Evolutionary conservation across 2,797 vertebrate genomes (phyloP).

Genomic region (Scleropages formosus): DNA sequence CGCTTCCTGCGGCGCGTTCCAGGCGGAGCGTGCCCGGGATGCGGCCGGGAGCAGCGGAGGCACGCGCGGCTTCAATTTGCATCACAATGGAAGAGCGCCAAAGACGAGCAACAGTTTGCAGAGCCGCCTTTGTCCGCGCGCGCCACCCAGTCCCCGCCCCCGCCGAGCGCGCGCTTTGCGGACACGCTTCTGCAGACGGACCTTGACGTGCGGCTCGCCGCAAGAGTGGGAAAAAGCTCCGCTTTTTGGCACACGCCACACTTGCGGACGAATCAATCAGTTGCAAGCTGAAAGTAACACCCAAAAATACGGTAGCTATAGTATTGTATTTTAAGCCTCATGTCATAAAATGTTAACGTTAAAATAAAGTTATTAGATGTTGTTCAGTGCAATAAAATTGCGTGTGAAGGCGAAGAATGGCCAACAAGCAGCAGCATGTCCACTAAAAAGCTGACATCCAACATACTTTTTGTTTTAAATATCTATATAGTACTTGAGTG

Average conservation of each 20-base stretch:
- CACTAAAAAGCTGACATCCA: neutral
- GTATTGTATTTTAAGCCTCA: too few relatives aligned
- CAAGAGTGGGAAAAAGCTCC: constrained; percentile 10
- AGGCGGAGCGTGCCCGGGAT: constrained; percentile 55
- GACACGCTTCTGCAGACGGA: constrained; percentile 25
- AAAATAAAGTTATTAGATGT: too few relatives aligned
- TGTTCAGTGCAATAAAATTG: too few relatives aligned
- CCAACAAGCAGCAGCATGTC: neutral
- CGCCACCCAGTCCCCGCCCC: constrained; percentile 24
- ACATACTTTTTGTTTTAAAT: too few relatives aligned
- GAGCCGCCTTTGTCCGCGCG: constrained; percentile 38
- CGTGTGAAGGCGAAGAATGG: too few relatives aligned
- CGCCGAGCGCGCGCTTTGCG: constrained; percentile 24
- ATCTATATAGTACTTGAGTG: too few relatives aligned
- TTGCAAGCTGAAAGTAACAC: neutral
- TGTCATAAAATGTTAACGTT: too few relatives aligned
- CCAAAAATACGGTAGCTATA: too few relatives aligned
- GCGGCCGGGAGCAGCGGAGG: constrained; percentile 55
- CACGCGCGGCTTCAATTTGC: constrained; percentile 65
- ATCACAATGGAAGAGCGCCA: constrained; percentile 57
- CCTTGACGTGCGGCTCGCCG: constrained; percentile 28
- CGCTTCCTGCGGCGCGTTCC: constrained; percentile 18
- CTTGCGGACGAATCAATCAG: constrained; percentile 25
- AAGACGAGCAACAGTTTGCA: constrained; percentile 59
- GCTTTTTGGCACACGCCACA: constrained; percentile 31